Conservation (phyloP, 2,888 invertebrate species). For the Leucoptera coffeella region DNA sequence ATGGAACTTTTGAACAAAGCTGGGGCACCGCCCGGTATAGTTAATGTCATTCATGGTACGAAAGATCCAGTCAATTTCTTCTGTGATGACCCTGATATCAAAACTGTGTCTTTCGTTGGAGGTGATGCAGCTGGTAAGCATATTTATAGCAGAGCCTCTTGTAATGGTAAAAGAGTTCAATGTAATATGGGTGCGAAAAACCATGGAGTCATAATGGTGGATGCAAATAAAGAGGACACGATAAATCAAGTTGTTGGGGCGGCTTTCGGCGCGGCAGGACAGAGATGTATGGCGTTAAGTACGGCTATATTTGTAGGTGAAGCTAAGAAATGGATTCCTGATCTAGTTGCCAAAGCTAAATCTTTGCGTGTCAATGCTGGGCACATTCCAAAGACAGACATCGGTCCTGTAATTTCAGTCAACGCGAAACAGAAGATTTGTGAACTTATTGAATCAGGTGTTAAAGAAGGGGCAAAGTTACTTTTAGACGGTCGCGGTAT, state of each 20-base stretch:
- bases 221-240: constrained; percentile 95
- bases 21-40: constrained; percentile 94
- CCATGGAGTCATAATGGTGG: constrained; percentile 94
- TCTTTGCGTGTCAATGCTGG: constrained; percentile 89
- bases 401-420: constrained; percentile 92
- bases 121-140: constrained; percentile 94
- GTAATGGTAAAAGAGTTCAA: constrained; percentile 92
- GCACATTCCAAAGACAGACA: constrained; percentile 71
- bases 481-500: constrained; percentile 83
- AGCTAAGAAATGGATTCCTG: constrained; percentile 89
- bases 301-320: constrained; percentile 48
- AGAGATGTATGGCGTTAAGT: constrained; percentile 42
- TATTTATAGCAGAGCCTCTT: constrained; percentile 88
- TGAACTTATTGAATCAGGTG: constrained; percentile 70
- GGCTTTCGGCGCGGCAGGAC: constrained; percentile 98
- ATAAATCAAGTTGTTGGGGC: constrained; percentile 90
- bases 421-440: constrained; percentile 81
- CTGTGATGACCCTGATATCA: constrained; percentile 93
- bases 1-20: constrained; percentile 90
- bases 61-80: constrained; percentile 95
- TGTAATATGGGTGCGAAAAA: constrained; percentile 99
- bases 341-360: constrained; percentile 73
- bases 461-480: constrained; percentile 83
- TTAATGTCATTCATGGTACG: constrained; percentile 94
- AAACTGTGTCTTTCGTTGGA: constrained; percentile 97